phyloP scores from a whole-genome alignment of 2,797 vertebrate genomes.

The Acrocephalus scirpaceus region DNA sequence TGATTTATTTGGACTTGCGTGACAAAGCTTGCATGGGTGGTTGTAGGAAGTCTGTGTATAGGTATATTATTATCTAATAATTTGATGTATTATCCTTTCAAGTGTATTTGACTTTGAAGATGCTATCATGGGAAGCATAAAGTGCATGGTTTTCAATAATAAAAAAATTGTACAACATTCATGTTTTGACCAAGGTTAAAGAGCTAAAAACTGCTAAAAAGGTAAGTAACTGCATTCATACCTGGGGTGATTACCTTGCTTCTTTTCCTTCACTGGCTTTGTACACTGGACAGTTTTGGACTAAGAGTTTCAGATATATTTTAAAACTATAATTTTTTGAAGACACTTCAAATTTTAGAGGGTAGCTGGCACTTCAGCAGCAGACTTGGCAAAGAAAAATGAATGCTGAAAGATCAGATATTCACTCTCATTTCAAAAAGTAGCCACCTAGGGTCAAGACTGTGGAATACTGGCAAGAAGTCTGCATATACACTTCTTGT shows the following conservation, averaged over 20 bases:
- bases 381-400: neutral
- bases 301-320: neutral
- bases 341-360: neutral
- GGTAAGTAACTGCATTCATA: neutral
- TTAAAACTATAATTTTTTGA: neutral
- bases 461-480: neutral
- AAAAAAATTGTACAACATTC: neutral
- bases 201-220: neutral
- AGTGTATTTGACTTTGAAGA: slow-evolving; percentile 28
- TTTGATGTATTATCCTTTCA: neutral
- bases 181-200: neutral
- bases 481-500: neutral
- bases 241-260: neutral
- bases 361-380: neutral
- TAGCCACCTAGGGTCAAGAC: neutral
- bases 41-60: neutral
- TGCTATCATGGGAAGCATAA: neutral
- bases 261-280: neutral
- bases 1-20: neutral
- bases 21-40: neutral
- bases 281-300: neutral
- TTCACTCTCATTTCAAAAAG: neutral
- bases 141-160: neutral
- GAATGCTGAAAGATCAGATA: neutral
- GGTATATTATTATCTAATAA: neutral